phyloP scores from a whole-genome alignment of 2,113 vertebrate species.

The Amblyopsis rosae region DNA sequence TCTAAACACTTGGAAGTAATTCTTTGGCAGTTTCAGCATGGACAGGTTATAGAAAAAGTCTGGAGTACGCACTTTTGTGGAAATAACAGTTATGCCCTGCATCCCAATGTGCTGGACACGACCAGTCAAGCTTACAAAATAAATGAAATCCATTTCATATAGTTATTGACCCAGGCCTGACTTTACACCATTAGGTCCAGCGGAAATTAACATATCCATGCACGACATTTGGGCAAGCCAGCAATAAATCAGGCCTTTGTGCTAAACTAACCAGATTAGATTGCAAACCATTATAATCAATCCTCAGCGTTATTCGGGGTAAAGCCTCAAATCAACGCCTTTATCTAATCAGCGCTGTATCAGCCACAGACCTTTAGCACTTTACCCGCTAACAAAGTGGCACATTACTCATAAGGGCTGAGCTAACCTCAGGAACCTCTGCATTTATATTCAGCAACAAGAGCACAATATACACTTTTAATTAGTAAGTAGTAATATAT shows the following conservation, averaged over 20 bases:
- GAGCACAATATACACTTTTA: background rate
- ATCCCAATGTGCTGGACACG: background rate
- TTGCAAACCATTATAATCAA: constrained; percentile 18
- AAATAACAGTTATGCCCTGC: constrained; percentile 6
- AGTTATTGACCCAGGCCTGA: constrained; percentile 35
- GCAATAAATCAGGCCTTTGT: constrained; percentile 42
- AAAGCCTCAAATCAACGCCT: constrained; percentile 18
- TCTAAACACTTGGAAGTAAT: background rate
- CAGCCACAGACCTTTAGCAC: constrained; percentile 8
- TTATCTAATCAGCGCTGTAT: constrained; percentile 29
- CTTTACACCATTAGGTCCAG: background rate
- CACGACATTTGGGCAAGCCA: constrained; percentile 20
- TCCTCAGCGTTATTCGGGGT: constrained; percentile 11
- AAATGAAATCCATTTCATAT: constrained; percentile 30
- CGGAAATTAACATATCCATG: constrained; percentile 13
- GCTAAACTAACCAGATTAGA: constrained; percentile 46
- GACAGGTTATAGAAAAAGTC: background rate
- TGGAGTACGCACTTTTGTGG: background rate
- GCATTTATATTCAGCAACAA: background rate
- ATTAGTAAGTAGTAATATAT: background rate
- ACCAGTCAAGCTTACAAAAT: constrained; percentile 17
- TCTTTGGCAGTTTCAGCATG: background rate
- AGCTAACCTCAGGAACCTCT: background rate
- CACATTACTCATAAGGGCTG: background rate
- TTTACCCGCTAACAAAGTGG: background rate